These are phyloP conservation scores for Diaphora mendica DNA, from an alignment of 2,888 invertebrate species.

Conservation along the genomic window DNA sequence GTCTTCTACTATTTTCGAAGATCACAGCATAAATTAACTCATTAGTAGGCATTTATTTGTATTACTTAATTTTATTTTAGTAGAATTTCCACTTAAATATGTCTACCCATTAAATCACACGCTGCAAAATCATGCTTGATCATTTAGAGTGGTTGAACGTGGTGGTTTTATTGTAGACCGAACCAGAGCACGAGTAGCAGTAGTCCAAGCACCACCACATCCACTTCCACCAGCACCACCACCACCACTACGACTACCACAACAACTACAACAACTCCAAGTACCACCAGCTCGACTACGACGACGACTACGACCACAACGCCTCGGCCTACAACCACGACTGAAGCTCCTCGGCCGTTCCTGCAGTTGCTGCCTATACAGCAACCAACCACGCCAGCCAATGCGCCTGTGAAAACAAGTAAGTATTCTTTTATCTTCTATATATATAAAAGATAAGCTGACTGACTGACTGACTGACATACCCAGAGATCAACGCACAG, in stretches of 20 bases:
- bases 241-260: constrained; percentile 70
- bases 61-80: background rate
- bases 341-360: constrained; percentile 70
- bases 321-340: constrained; percentile 59
- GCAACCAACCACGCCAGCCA: constrained; percentile 50
- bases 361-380: constrained; percentile 80
- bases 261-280: constrained; percentile 74
- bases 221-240: constrained; percentile 70
- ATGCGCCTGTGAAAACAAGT: constrained; percentile 68
- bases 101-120: background rate
- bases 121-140: constrained; percentile 13
- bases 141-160: constrained; percentile 34
- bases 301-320: constrained; percentile 70
- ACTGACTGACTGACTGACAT: too few relatives aligned
- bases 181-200: constrained; percentile 63
- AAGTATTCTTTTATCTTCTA: constrained; percentile 25
- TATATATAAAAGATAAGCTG: too few relatives aligned
- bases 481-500: too few relatives aligned
- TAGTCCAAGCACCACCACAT: constrained; percentile 67
- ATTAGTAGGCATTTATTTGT: too few relatives aligned
- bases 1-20: too few relatives aligned
- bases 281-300: constrained; percentile 75
- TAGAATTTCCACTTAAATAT: background rate
- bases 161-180: constrained; percentile 67
- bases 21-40: background rate